Conservation (phyloP, 2,888 invertebrate genomes). For the Papilio protenor region DNA sequence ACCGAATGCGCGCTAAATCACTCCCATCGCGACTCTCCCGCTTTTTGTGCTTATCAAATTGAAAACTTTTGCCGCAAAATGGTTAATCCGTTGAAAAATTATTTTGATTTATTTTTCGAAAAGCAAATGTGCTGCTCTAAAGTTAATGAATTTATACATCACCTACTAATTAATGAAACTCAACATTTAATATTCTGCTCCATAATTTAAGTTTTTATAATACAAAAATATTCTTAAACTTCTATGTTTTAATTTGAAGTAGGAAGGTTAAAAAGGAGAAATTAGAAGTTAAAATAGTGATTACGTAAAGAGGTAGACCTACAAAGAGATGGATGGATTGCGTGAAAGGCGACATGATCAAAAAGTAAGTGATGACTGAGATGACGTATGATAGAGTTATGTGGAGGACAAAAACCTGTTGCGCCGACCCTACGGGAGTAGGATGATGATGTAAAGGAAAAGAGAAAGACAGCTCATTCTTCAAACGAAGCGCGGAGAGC, state of each 20-base stretch:
- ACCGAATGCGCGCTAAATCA: constrained; percentile 74
- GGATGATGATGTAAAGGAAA: too few relatives aligned
- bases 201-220: neutral
- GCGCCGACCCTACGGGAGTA: too few relatives aligned
- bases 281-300: neutral
- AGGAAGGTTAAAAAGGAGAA: neutral
- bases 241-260: neutral
- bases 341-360: too few relatives aligned
- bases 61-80: constrained; percentile 65
- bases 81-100: neutral
- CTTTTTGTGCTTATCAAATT: constrained; percentile 79
- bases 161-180: neutral
- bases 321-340: too few relatives aligned
- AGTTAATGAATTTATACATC: neutral
- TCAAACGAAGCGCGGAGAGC: neutral
- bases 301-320: too few relatives aligned
- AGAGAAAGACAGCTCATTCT: neutral
- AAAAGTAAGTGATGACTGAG: too few relatives aligned
- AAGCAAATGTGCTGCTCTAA: neutral
- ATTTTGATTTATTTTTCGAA: neutral
- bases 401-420: too few relatives aligned
- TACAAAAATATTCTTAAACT: neutral
- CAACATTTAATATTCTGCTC: neutral
- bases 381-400: too few relatives aligned
- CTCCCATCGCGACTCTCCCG: constrained; percentile 61